Base-by-base conservation (phyloP, 2,888 invertebrate species). In the Cerastis rubricosa region DNA sequence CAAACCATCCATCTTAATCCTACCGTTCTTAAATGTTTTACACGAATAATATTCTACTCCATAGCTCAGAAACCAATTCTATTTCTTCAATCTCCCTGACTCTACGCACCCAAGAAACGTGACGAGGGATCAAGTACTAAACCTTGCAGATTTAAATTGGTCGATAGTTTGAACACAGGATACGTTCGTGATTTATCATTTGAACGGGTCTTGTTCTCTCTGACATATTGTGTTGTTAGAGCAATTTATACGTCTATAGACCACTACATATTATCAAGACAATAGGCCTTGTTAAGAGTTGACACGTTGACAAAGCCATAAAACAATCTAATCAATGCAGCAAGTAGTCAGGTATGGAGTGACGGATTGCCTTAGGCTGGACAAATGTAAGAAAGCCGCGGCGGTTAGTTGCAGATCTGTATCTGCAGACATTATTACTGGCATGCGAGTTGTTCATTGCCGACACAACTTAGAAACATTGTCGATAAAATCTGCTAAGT, bases 1-100 rank as follows among this genome's bases (percentile, higher is more conserved):
- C 94, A 92, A 91, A 93, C 91, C 94, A 95, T 95, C 94, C 94
- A 94, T 96, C 96, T 94, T 92, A 91, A 89, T 92, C 92, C 91
- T 93, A 92, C 91, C 93, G 90, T 94, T 95, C 94, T 94, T 88
- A 84, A 83, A 83, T 71, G 59, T 82, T 88, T 85, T 79, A 83
- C 80, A 76, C 61, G 63, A 78, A 81, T 80, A 78, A 76, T 80
- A 78, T 74, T 82, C 45, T 51, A 47, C 57, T 25, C 3, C 68
- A 51, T 57, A 78, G 22, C 67, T 68, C 64, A 29, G 54, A 72
- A 22, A 71, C 70, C 57, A 66, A 69, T 76, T 68, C 72, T 77
- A 76, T 43, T 17, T 47, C 54, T 78, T 67, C 77, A 65, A 70
- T 71, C 61, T 69, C 61, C 61, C 3, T 2, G 40, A 47, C 19